phyloP scores from a whole-genome alignment of 2,888 invertebrate species.

The Alviniconcha strummeri region DNA sequence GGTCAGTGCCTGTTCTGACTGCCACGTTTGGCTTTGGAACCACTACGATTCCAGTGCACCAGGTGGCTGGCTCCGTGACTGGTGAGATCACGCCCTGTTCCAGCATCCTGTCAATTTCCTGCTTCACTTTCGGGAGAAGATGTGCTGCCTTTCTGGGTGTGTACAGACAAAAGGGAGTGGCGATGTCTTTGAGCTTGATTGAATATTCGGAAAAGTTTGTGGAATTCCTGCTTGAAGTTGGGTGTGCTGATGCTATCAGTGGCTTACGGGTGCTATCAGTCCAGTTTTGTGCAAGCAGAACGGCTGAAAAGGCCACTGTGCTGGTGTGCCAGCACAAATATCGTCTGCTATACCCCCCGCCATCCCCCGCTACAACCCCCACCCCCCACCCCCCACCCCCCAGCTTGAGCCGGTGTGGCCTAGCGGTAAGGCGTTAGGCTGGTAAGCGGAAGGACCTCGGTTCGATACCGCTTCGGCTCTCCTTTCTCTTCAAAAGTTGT shows the following conservation, averaged over 20 bases:
- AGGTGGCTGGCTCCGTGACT: constrained; percentile 43
- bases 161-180: constrained; percentile 9
- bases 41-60: constrained; percentile 42
- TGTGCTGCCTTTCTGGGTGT: constrained; percentile 26
- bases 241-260: background rate
- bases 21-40: constrained; percentile 41
- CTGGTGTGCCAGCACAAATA: background rate
- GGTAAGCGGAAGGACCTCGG: no score
- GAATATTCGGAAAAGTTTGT: constrained; percentile 23
- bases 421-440: no score
- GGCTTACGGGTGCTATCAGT: background rate
- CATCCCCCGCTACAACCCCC: no score
- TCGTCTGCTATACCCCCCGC: constrained; percentile 13
- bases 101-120: constrained; percentile 24
- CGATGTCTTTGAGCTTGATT: background rate
- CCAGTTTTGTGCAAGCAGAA: constrained; percentile 15
- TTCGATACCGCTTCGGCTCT: no score
- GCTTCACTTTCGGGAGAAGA: constrained; percentile 32
- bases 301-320: constrained; percentile 5
- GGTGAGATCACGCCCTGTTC: constrained; percentile 38
- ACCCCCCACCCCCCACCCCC: no score
- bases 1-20: constrained; percentile 41
- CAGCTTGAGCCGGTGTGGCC: no score
- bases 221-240: constrained; percentile 25
- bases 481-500: no score